Evolutionary conservation across 2,797 vertebrate genomes (phyloP).

Genomic region (Pogonophryne albipinna): DNA sequence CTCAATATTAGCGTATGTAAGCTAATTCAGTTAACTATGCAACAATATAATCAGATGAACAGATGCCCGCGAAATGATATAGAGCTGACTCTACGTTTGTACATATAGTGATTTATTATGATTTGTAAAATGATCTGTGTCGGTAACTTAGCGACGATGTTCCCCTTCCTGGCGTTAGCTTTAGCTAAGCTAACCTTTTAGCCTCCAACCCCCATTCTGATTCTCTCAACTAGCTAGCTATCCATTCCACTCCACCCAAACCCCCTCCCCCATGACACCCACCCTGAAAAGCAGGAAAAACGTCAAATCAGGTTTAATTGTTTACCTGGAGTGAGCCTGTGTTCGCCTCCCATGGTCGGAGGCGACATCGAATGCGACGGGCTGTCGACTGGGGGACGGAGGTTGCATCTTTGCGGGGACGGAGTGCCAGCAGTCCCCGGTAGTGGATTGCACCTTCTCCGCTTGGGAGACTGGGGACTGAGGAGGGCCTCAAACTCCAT

Average conservation of each 20-base stretch:
- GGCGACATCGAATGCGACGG: constrained; percentile 84
- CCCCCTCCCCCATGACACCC: constrained; percentile 84
- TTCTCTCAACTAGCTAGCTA: constrained; percentile 71
- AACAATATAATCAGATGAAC: constrained; percentile 4
- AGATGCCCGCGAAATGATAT: background rate
- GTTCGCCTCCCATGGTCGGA: constrained; percentile 80
- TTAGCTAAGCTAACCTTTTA: constrained; percentile 61
- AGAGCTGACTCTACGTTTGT: background rate
- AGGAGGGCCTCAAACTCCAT: constrained; percentile 95
- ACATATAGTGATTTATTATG: background rate
- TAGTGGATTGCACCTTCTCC: constrained; percentile 91
- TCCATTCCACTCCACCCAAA: constrained; percentile 82
- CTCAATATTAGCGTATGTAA: constrained; percentile 24
- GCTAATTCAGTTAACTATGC: constrained; percentile 12
- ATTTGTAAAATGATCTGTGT: background rate
- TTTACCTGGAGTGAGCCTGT: constrained; percentile 90
- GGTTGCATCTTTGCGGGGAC: constrained; percentile 89
- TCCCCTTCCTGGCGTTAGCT: constrained; percentile 54
- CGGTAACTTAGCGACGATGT: constrained; percentile 41
- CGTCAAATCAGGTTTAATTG: constrained; percentile 9
- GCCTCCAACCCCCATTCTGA: constrained; percentile 77
- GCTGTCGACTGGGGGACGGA: constrained; percentile 85
- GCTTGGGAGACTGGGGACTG: constrained; percentile 92
- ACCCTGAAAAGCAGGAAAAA: constrained; percentile 65
- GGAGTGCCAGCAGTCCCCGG: constrained; percentile 87